These are phyloP conservation scores for Phaedon cochleariae DNA, from an alignment of 2,888 invertebrate genomes.

Conservation along the genomic window DNA sequence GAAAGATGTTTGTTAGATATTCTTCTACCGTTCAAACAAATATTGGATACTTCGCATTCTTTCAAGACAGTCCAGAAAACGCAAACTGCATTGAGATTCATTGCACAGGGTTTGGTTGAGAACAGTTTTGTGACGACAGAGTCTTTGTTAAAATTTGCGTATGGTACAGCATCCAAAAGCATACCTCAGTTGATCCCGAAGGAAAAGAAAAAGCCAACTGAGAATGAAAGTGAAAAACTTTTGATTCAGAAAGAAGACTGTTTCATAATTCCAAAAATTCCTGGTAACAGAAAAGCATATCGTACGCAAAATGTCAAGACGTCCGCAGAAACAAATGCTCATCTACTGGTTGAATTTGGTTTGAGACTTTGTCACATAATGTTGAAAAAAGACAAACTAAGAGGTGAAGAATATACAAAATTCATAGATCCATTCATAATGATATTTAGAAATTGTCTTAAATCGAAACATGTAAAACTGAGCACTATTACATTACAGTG, in stretches of 20 bases:
- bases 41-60: conserved; percentile 79
- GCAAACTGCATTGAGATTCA: conserved; percentile 79
- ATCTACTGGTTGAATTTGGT: conserved; percentile 90
- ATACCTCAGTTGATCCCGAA: conserved; percentile 74
- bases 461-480: conserved; percentile 84
- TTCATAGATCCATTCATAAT: conserved; percentile 85
- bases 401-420: conserved; percentile 68
- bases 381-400: conserved; percentile 78
- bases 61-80: conserved; percentile 83
- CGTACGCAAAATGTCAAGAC: conserved; percentile 65
- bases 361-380: conserved; percentile 79
- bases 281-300: conserved; percentile 72
- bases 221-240: conserved; percentile 64
- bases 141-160: conserved; percentile 80
- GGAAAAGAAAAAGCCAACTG: conserved; percentile 62
- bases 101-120: conserved; percentile 82
- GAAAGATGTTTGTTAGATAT: conserved; percentile 79
- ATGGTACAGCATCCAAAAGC: conserved; percentile 82
- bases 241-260: conserved; percentile 73
- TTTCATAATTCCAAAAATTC: conserved; percentile 78
- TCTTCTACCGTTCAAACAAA: conserved; percentile 82
- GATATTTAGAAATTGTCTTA: conserved; percentile 78
- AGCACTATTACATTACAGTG: conserved; percentile 70
- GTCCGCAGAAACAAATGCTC: conserved; percentile 81
- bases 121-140: conserved; percentile 80